Evolutionary conservation across 2,888 invertebrate species (phyloP), one percentile per base, ranked within the genome.

Genomic region (Sarcophaga carnaria): DNA sequence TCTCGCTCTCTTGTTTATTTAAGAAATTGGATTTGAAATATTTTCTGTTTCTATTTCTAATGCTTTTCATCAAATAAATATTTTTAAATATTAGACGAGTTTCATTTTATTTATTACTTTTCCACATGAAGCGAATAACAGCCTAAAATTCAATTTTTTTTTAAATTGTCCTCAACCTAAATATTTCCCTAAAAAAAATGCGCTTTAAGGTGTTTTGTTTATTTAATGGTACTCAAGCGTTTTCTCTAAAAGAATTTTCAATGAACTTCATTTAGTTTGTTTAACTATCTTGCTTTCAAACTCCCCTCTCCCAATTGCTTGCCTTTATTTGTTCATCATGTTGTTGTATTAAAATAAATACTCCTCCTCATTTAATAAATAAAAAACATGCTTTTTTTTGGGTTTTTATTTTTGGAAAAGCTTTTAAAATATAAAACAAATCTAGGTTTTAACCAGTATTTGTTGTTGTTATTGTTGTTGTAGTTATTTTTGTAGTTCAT

Each of bases 1-100:
- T 63, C 45, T 47, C 25, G 22, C 17, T 27, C 27, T 71, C 20
- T 8, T 78, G 60, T 78, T 78, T 69, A 62, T 69, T 78, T 78
- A 60, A 78, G 77, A 78, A 69, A 78, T 78, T 78, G 60, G 45
- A 78, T 62, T 78, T 62, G 69, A 69, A 76, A 37, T 17, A 49
- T 60, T 78, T 25, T 54, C 20, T 22, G 37, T 67, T 67, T 54
- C 14, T 49, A 12, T 4, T 17, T 27, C 17, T 14, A 11, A 59
- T 66, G 77, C n/a, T 47, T 62, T 22, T 45, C 62, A 47, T 62
- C n/a, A 49, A 75, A 25, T 75, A 49, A 75, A 25, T 75, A 17
- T 75, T 72, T 59, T 75, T 49, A 2, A 25, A 14, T 47, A 49
- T 63, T 8, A 72, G 54, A 54, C 1, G 37, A 45, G 37, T 10